Evolutionary conservation across 2,888 invertebrate genomes (phyloP), one percentile per base, ranked within the genome.

Genomic region (Cantharis rufa): DNA sequence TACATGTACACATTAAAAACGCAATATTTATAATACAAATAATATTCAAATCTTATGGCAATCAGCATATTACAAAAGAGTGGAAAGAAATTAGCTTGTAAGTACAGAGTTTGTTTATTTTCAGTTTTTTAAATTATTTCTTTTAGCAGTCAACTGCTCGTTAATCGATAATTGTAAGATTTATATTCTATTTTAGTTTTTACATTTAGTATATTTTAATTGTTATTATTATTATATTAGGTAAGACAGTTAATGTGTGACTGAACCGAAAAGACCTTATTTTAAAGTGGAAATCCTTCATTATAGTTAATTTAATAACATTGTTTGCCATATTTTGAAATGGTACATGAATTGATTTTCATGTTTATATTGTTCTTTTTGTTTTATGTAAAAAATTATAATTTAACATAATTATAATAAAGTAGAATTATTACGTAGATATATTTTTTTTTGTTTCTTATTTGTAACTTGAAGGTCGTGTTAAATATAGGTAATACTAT

Each of bases 281-380:
- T 69, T 70, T 63, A 21, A 48, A 27, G n/a, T 69, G 28, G 15
- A 62, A 28, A 66, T 28, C 24, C 28, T 63, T 70, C 70, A 66
- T 66, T 70, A 70, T 28, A 21, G 16, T 77, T 68, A 70, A 15
- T 62, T 77, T 70, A 77, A 66, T 32, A 70, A 15, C 70, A 74
- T 18, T 48, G 24, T 72, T 76, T 77, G 77, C 77, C 77, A 77
- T 77, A 77, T 70, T 71, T 66, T 71, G 61, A 69, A 69, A 70
- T 77, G 71, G 64, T 66, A 66, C 64, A 11, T 69, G 15, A 27
- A 69, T 15, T 69, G 21, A 69, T 69, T 32, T 16, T 69, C 32
- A 69, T 15, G 24, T 28, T 32, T 69, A 28, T 69, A 28, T 28
- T 69, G 28, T 32, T 11, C 27, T 28, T 69, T 69, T 13, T 66